phyloP scores from a whole-genome alignment of 1,140 invertebrate species.

The Drosophila pectinifera region DNA sequence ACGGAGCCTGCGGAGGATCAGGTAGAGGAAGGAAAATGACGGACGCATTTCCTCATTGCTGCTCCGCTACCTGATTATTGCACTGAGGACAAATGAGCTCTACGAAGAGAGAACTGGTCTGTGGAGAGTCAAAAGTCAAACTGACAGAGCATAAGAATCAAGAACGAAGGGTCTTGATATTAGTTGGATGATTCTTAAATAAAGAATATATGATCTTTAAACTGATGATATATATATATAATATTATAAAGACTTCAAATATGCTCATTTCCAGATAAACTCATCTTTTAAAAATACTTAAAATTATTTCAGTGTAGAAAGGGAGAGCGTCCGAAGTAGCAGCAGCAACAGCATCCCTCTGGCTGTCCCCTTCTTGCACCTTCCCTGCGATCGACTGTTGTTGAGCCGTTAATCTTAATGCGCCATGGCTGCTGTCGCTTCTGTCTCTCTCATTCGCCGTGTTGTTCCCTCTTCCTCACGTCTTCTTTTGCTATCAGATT shows the following conservation, averaged over 20 bases:
- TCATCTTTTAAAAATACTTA: too few species aligned
- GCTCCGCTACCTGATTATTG: slow-evolving; percentile 56
- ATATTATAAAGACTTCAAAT: too few species aligned
- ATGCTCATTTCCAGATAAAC: too few species aligned
- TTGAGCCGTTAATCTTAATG: slow-evolving; percentile 80
- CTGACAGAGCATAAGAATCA: neutral
- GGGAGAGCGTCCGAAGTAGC: slow-evolving; percentile 37
- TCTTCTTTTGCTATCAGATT: slow-evolving; percentile 70
- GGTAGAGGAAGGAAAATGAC: slow-evolving; percentile 26
- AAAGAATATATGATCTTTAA: too few species aligned
- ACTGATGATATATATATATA: too few species aligned
- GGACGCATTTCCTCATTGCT: slow-evolving; percentile 72
- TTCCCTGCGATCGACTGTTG: slow-evolving; percentile 37
- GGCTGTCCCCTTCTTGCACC: slow-evolving; percentile 30
- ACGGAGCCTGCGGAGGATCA: slow-evolving; percentile 41
- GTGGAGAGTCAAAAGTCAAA: neutral
- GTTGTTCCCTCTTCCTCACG: slow-evolving; percentile 13
- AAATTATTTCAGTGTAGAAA: slow-evolving; percentile 21
- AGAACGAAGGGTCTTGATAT: neutral
- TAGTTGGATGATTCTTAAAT: too few species aligned
- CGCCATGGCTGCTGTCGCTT: slow-evolving; percentile 79
- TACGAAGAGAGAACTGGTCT: neutral
- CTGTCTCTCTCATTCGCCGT: slow-evolving; percentile 54
- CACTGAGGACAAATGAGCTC: slow-evolving; percentile 19
- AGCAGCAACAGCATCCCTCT: slow-evolving; percentile 14